Percentiles rank a stretch among this genome's conserved stretches.
Conservation (phyloP, 2,113 vertebrate genomes). For the Microcebus lehilahytsara region DNA sequence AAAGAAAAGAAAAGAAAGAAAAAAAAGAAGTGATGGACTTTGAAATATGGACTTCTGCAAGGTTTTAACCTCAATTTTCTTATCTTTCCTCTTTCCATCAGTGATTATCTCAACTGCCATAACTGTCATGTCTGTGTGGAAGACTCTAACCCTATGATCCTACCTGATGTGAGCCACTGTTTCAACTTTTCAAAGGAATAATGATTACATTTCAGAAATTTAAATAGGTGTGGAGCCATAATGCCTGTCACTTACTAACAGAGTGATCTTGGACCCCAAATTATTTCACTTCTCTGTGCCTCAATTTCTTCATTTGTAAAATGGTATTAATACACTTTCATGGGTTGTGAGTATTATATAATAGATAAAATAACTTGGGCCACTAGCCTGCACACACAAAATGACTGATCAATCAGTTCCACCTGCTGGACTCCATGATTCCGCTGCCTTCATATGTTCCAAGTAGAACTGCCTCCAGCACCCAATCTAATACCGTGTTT, state of each 20-base stretch:
- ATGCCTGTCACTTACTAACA: not conserved
- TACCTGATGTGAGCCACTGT: not conserved
- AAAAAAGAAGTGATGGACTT: not conserved
- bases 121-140: not conserved
- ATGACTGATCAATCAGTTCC: not conserved
- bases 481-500: not conserved
- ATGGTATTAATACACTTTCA: not conserved
- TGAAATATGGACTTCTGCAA: not conserved
- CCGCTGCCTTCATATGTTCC: not conserved
- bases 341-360: not conserved
- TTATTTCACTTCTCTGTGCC: not conserved
- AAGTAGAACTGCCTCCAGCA: not conserved
- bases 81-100: not conserved
- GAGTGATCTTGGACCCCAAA: not conserved
- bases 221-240: not conserved
- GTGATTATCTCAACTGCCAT: not conserved
- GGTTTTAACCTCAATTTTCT: not conserved
- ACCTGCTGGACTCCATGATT: not conserved
- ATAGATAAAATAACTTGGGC: not conserved
- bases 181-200: not conserved
- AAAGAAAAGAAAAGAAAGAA: not conserved
- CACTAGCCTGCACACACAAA: not conserved
- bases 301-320: not conserved
- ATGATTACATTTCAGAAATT: not conserved
- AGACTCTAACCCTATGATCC: not conserved